These are phyloP conservation scores for Scaeva pyrastri DNA, from an alignment of 2,888 invertebrate genomes.

Conservation along the genomic window DNA sequence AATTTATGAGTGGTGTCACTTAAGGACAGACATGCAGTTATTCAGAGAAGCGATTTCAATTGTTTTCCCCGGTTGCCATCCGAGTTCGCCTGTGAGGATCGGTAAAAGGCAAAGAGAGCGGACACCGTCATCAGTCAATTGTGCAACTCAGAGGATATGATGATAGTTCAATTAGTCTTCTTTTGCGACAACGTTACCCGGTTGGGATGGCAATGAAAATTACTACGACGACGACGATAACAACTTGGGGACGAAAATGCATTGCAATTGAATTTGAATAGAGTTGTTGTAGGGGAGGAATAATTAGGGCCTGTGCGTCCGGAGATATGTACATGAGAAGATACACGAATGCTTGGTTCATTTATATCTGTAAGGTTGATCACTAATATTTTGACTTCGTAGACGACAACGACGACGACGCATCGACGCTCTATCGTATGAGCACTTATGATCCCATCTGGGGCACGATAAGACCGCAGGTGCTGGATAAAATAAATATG, in stretches of 20 bases:
- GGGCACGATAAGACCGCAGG: constrained; percentile 40
- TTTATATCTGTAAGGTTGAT: constrained; percentile 36
- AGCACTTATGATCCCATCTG: constrained; percentile 35
- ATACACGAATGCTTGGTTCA: not conserved
- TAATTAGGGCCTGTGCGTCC: constrained; percentile 12
- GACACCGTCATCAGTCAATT: not conserved
- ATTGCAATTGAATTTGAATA: constrained; percentile 55
- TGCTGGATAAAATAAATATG: constrained; percentile 33
- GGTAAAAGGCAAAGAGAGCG: not conserved
- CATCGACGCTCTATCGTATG: not conserved
- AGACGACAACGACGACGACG: constrained; percentile 56
- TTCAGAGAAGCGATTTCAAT: constrained; percentile 55
- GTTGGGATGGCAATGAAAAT: too few relatives aligned
- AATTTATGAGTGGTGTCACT: constrained; percentile 74
- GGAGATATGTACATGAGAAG: too few relatives aligned
- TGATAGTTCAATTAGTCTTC: constrained; percentile 71
- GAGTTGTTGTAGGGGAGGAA: constrained; percentile 16
- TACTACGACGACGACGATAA: too few relatives aligned
- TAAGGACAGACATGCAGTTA: constrained; percentile 63
- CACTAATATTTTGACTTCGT: constrained; percentile 64
- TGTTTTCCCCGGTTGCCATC: constrained; percentile 23
- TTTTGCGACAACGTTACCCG: constrained; percentile 38
- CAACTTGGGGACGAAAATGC: constrained; percentile 32
- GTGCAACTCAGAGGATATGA: constrained; percentile 18
- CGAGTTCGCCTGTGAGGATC: constrained; percentile 6